These are phyloP conservation scores for Grus americana DNA, from an alignment of 2,113 vertebrate species.

Conservation along the genomic window DNA sequence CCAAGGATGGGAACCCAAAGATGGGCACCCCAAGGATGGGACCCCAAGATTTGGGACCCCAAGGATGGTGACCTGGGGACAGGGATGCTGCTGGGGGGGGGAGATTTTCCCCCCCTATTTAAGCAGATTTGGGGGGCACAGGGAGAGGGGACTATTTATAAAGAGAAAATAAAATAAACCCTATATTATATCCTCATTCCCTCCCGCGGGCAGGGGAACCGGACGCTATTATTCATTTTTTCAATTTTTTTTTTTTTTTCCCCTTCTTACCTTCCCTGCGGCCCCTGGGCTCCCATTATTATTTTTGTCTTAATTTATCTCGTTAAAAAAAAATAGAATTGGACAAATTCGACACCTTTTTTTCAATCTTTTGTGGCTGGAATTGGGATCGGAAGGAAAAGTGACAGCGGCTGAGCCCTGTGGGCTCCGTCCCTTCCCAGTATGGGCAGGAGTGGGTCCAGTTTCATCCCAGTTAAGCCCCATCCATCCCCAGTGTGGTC, in stretches of 20 bases:
- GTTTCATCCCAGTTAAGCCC: not conserved
- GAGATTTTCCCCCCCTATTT: not conserved
- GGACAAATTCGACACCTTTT: no score
- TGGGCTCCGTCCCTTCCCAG: not conserved
- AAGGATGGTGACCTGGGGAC: no score
- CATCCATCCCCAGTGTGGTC: not conserved
- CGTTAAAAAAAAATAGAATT: not conserved
- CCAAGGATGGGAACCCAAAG: no score
- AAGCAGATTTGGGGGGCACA: not conserved
- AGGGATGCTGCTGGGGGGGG: not conserved
- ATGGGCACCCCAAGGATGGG: no score
- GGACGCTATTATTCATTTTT: no score
- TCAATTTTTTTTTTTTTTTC: no score
- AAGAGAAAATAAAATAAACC: not conserved
- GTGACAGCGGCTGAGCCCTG: fast-evolving
- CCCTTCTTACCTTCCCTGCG: no score
- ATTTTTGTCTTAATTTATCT: not conserved
- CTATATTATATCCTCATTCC: not conserved
- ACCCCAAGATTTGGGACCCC: no score
- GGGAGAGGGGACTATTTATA: not conserved
- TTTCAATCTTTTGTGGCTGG: not conserved
- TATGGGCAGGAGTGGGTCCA: not conserved
- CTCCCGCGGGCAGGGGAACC: not conserved
- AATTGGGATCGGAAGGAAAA: not conserved
- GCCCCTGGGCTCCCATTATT: no score